phyloP scores from a whole-genome alignment of 2,797 vertebrate species.

The Pangasius djambal region DNA sequence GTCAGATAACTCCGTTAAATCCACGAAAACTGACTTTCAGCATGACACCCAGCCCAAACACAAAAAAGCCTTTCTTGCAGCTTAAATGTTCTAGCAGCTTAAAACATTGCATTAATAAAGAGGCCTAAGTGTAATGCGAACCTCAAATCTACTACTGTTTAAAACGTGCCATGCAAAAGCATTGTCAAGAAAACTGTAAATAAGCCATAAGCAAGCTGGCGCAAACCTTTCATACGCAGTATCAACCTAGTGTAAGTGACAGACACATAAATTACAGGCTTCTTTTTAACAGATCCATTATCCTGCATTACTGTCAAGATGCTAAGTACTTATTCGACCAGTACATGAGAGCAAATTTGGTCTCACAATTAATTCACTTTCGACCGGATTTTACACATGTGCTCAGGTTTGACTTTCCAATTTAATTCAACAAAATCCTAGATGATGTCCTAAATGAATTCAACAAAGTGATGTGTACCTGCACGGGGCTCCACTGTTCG shows the following conservation, averaged over 20 bases:
- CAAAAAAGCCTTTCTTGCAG: background rate
- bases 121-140: background rate
- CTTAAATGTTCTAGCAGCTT: background rate
- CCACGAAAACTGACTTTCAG: background rate
- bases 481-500: conserved; percentile 86
- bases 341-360: background rate
- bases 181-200: background rate
- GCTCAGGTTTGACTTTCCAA: background rate
- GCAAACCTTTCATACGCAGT: background rate
- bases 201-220: background rate
- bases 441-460: background rate
- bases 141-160: too few species aligned
- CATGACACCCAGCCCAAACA: background rate
- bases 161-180: background rate
- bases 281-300: background rate
- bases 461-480: conserved; percentile 52
- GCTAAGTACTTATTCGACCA: background rate
- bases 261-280: background rate
- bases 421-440: background rate
- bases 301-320: background rate
- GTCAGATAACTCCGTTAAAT: background rate
- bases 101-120: background rate
- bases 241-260: background rate
- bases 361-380: background rate
- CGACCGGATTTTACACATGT: background rate